Conservation (phyloP, 2,888 invertebrate genomes). For the Euzetes globulus region DNA sequence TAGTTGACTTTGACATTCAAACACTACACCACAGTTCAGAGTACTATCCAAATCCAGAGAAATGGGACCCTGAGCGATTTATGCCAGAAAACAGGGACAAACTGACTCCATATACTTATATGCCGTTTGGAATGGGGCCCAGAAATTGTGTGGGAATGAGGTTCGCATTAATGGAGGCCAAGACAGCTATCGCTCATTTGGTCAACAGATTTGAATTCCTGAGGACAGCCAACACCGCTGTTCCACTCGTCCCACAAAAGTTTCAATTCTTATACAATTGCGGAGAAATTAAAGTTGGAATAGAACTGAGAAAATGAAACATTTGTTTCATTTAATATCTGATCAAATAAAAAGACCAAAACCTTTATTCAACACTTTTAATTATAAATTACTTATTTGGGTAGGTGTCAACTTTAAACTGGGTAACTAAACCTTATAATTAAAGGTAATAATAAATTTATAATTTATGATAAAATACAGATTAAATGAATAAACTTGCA, state of each 20-base stretch:
- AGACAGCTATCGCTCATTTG: neutral
- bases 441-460: no score
- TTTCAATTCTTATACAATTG: neutral
- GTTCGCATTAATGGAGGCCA: constrained; percentile 33
- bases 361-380: no score
- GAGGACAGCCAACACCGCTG: neutral
- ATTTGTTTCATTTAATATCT: no score
- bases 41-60: constrained; percentile 38
- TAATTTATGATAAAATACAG: no score
- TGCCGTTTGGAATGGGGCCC: constrained; percentile 41
- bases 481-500: no score
- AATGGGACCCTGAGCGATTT: constrained; percentile 40
- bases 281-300: neutral
- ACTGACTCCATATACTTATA: constrained; percentile 37
- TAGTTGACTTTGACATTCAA: constrained; percentile 34
- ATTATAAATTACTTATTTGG: no score
- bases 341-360: no score
- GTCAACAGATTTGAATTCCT: neutral
- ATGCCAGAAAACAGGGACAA: constrained; percentile 39
- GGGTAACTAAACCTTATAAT: no score
- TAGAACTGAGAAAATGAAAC: neutral
- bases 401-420: no score
- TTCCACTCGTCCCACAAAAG: constrained; percentile 25
- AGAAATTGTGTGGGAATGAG: constrained; percentile 41
- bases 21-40: constrained; percentile 39